Percentiles rank a stretch among this genome's conserved stretches.
Conservation (phyloP, 2,797 vertebrate genomes). For the Botia almorhae region DNA sequence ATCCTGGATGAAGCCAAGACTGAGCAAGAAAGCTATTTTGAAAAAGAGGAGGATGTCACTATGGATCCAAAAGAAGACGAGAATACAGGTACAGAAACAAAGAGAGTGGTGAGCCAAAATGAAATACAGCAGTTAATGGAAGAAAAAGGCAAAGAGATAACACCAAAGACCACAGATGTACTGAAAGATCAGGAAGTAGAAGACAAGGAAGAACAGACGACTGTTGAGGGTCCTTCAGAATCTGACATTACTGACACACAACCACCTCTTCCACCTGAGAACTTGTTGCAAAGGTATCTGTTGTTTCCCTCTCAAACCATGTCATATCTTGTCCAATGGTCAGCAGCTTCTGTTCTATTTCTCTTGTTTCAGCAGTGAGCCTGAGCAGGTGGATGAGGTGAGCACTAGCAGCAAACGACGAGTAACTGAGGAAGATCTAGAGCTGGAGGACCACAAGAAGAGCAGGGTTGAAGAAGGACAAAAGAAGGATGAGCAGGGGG, state of each 20-base stretch:
- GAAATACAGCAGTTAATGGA: slow-evolving; percentile 42
- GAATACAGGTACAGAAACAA: slow-evolving; percentile 37
- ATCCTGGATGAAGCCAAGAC: slow-evolving; percentile 62
- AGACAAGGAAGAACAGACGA: slow-evolving; percentile 44
- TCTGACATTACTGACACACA: slow-evolving; percentile 21
- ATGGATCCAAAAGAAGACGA: slow-evolving; percentile 47
- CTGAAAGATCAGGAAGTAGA: slow-evolving; percentile 43
- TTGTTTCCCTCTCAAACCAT: background rate
- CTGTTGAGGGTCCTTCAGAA: slow-evolving; percentile 45
- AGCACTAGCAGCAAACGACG: slow-evolving; percentile 65
- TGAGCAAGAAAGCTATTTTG: slow-evolving; percentile 36
- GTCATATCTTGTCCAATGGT: background rate
- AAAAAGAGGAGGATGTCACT: slow-evolving; percentile 39
- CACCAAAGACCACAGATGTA: slow-evolving; percentile 39
- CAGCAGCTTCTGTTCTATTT: slow-evolving; percentile 70
- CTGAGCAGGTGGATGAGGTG: slow-evolving; percentile 60
- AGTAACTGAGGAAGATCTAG: slow-evolving; percentile 65
- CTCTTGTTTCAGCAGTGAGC: slow-evolving; percentile 55
- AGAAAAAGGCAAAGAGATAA: slow-evolving; percentile 48
- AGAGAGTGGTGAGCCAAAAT: slow-evolving; percentile 29
- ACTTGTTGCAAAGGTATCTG: slow-evolving; percentile 40
- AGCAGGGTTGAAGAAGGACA: slow-evolving; percentile 63
- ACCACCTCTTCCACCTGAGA: background rate
- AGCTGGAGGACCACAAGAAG: slow-evolving; percentile 70
- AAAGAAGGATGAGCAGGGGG: slow-evolving; percentile 61